Evolutionary conservation across 1,140 invertebrate species (phyloP), one percentile per base, ranked within the genome.

Genomic region (Temnothorax nylanderi): DNA sequence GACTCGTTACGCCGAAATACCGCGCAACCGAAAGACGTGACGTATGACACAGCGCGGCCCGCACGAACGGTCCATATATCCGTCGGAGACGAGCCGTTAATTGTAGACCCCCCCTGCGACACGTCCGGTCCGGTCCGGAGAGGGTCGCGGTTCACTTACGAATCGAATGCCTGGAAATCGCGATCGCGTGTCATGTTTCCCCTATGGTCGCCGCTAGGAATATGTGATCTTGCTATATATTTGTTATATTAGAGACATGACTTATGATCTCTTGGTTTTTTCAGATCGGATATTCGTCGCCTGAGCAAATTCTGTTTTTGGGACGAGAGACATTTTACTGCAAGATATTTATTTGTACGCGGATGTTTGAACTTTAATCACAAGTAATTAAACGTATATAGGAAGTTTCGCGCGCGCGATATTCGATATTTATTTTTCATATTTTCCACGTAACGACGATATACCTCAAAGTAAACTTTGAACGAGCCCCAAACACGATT

Each of bases 1-100:
- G 26, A 88, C 89, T 90, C 86, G 89, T 90, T 90, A 90, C 89
- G 77, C 87, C 90, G 84, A 91, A 90, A 91, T 91, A 91, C 47
- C 89, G 90, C 77, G 78, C 65, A 78, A 49, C 85, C 85, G 90
- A 90, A 86, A 90, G 89, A 86, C 86, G 87, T 91, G 89, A 91
- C 89, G 89, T 88, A 90, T 90, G 88, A 85, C 89, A 82, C 67
- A 75, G 76, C 54, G 44, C 80, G 60, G 44, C 51, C 44, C 65
- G 78, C 58, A 58, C 88, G 89, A 87, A 85, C 88, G 80, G 88
- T 76, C 80, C 88, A 76, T 90, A 90, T 90, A 90, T 90, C 77
- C 81, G 56, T 85, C 62, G 75, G 86, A 90, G 88, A 90, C 89
- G 81, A 90, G 86, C 86, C 86, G 89, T 90, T 90, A 90, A 90